Base-by-base conservation (phyloP, 2,113 vertebrate species). In the Guaruba guarouba region DNA sequence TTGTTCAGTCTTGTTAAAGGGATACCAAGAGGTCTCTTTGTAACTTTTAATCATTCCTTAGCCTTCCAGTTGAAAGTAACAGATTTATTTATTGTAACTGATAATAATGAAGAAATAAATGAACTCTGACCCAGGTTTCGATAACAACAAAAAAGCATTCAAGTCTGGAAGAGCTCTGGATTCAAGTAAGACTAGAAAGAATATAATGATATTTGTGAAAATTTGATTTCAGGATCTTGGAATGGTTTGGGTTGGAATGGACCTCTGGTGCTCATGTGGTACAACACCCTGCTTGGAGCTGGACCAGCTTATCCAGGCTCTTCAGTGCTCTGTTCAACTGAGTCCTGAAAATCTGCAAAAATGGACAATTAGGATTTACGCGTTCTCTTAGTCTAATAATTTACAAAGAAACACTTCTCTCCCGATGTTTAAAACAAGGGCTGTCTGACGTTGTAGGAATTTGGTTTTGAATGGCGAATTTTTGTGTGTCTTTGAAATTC, bases 381-480 rank as follows among this genome's bases (percentile, higher is more conserved):
- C 48, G 33, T 89, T 95, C 64, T 82, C 33, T 93, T 89, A 92
- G 63, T 96, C 48, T n/a, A 92, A 97, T 73, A 67, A 71, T 83
- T 97, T 97, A 55, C 84, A 96, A 96, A 95, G 93, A 96, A 97
- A 96, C 91, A 88, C 83, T 82, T 93, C 88, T 94, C 44, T 92
- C 86, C 69, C 96, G 79, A 90, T 93, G 71, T 93, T 96, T 96
- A 89, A 90, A 93, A 93, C 94, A 95, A 95, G 77, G 41, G 23
- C 66, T 95, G 77, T 16, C 10, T 91, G 93, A 95, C 80, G 93
- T 79, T 74, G 88, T 86, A 96, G 85, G 70, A 92, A 96, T 92
- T 94, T 90, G 86, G 29, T 37, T 97, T 91, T 97, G 86, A 95
- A 77, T 96, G 85, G 81, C 24, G 91, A 93, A 64, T 90, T 95